Conservation (phyloP, 2,113 vertebrate species). For the Ictidomys tridecemlineatus region DNA sequence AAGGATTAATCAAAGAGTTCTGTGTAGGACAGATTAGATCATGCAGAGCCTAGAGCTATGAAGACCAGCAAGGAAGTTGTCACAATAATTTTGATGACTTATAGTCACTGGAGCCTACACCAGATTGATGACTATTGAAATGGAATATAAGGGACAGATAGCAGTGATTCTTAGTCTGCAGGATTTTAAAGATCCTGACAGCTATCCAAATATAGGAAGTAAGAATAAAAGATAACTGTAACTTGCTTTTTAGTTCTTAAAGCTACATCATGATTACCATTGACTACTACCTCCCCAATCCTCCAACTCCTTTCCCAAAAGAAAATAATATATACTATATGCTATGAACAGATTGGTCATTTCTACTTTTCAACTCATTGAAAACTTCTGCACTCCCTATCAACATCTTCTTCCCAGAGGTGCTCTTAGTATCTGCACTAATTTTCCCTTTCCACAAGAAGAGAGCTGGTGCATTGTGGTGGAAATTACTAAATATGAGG, state of each 20-base stretch:
- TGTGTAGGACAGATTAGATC: not conserved
- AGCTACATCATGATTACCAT: not conserved
- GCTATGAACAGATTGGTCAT: not conserved
- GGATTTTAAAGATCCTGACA: slow-evolving; percentile 21
- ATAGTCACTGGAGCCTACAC: not conserved
- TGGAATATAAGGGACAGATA: not conserved
- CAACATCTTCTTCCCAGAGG: not conserved
- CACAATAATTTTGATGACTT: slow-evolving; percentile 9
- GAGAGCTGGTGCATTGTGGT: accelerated
- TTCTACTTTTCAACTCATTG: not conserved
- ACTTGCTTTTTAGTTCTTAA: not conserved
- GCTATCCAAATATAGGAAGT: not conserved
- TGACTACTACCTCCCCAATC: not conserved
- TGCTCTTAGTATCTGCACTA: not conserved
- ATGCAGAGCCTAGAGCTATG: not conserved
- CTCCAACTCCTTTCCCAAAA: not conserved
- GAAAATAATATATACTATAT: not conserved
- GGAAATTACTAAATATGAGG: not conserved
- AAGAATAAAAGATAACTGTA: slow-evolving; percentile 13
- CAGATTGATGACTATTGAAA: not conserved
- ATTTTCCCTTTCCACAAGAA: not conserved
- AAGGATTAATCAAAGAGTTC: not conserved
- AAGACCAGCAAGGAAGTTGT: not conserved
- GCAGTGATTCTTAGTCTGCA: not conserved
- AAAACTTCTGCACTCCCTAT: not conserved